Conservation (phyloP, 2,797 vertebrate genomes). For the Schizothorax lantsangensis region DNA sequence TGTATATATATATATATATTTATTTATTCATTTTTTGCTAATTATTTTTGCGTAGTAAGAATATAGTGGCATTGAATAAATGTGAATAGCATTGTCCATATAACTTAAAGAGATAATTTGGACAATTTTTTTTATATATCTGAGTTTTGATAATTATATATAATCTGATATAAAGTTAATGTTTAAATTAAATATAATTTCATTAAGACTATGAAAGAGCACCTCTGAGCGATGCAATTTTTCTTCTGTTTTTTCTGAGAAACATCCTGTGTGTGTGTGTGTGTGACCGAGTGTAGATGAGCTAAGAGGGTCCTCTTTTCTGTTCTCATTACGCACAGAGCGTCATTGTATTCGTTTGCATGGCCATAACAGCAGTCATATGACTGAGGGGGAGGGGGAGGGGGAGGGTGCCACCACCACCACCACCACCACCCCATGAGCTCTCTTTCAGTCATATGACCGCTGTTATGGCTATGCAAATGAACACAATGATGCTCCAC, state of each 20-base stretch:
- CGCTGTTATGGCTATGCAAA: constrained; percentile 19
- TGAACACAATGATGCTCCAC: constrained; percentile 29
- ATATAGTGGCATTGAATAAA: no score
- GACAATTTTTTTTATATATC: no score
- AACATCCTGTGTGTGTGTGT: not conserved
- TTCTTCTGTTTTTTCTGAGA: not conserved
- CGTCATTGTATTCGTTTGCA: constrained; percentile 77
- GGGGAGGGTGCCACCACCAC: constrained; percentile 28
- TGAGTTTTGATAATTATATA: not conserved
- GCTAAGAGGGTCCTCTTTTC: constrained; percentile 23
- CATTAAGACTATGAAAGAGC: not conserved
- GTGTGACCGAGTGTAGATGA: constrained; percentile 4
- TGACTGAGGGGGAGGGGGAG: constrained; percentile 71
- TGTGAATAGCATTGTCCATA: no score
- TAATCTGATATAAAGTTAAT: not conserved
- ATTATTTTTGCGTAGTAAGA: no score
- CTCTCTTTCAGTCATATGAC: constrained; percentile 44
- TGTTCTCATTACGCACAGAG: constrained; percentile 69
- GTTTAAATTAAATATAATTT: not conserved
- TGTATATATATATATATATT: no score
- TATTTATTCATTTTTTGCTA: no score
- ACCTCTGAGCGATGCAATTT: not conserved
- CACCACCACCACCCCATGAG: constrained; percentile 44
- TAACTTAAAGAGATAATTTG: no score
- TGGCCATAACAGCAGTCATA: constrained; percentile 80